Evolutionary conservation across 2,797 vertebrate species (phyloP).

Genomic region (Microctenopoma lineatum): DNA sequence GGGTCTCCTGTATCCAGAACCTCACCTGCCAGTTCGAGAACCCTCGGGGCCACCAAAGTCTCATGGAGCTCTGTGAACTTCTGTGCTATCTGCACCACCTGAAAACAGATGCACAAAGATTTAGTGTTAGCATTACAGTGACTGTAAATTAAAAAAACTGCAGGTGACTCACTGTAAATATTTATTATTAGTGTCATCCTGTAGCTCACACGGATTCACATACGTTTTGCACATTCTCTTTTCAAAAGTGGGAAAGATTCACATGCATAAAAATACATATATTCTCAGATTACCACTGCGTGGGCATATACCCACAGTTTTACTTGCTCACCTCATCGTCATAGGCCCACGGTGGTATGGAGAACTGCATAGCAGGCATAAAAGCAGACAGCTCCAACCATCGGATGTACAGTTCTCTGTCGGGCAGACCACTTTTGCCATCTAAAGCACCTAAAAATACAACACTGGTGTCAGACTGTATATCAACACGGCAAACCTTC

Average conservation of each 20-base stretch:
- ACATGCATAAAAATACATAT: no score
- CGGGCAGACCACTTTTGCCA: slow-evolving; percentile 76
- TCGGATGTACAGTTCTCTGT: slow-evolving; percentile 93
- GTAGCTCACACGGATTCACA: no score
- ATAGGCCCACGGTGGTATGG: slow-evolving; percentile 93
- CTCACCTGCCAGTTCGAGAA: slow-evolving; percentile 90
- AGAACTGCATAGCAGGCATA: slow-evolving; percentile 97
- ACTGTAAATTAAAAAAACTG: not conserved
- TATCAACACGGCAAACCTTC: not conserved
- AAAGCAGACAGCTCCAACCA: slow-evolving; percentile 96
- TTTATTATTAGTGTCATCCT: no score
- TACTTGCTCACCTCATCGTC: slow-evolving; percentile 80
- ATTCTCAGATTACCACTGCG: no score
- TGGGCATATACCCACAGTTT: not conserved
- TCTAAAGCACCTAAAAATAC: slow-evolving; percentile 37
- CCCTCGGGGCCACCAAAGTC: slow-evolving; percentile 88
- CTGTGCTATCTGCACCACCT: slow-evolving; percentile 90
- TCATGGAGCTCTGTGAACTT: slow-evolving; percentile 89
- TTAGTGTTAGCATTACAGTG: not conserved
- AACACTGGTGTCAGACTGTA: slow-evolving; percentile 26
- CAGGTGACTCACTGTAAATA: no score
- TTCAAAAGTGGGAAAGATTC: no score
- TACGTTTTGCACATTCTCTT: no score
- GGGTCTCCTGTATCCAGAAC: slow-evolving; percentile 90
- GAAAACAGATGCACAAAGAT: slow-evolving; percentile 6